Conservation (phyloP, 2,888 invertebrate genomes). For the Drosophila algonquin region DNA sequence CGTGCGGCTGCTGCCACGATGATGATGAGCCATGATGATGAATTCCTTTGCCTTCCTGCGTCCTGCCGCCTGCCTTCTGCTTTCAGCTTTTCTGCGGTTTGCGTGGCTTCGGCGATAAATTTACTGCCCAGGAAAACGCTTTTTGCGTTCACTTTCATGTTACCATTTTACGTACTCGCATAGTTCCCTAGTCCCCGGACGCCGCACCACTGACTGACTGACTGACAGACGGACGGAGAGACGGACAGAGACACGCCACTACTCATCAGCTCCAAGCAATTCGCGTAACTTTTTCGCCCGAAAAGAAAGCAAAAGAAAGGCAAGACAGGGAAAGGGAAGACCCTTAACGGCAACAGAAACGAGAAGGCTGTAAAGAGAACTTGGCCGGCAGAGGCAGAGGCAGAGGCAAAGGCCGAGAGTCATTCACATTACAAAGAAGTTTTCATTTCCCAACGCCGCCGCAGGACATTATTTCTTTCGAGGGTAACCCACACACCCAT, state of each 20-base stretch:
- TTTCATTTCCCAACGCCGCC: constrained; percentile 73
- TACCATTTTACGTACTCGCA: constrained; percentile 30
- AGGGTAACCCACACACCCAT: constrained; percentile 11
- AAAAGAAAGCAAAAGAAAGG: constrained; percentile 7
- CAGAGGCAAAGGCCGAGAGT: constrained; percentile 43
- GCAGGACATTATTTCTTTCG: constrained; percentile 71
- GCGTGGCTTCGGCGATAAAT: constrained; percentile 40
- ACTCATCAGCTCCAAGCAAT: constrained; percentile 75
- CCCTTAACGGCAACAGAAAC: background rate
- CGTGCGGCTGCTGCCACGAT: constrained; percentile 19
- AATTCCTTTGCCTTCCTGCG: constrained; percentile 68
- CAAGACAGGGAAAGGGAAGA: background rate
- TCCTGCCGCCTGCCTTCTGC: background rate
- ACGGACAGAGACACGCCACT: constrained; percentile 51
- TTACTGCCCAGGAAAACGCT: constrained; percentile 37
- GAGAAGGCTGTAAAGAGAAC: constrained; percentile 6
- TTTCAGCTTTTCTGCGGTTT: constrained; percentile 50
- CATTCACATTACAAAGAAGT: constrained; percentile 71
- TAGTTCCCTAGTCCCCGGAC: constrained; percentile 38
- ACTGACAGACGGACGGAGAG: constrained; percentile 25
- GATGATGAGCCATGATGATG: constrained; percentile 58
- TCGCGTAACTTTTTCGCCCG: constrained; percentile 62
- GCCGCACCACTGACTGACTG: background rate
- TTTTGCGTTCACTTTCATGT: constrained; percentile 74
- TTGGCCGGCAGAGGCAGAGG: constrained; percentile 28